Evolutionary conservation across 2,113 vertebrate genomes (phyloP).

Genomic region (Eretmochelys imbricata): DNA sequence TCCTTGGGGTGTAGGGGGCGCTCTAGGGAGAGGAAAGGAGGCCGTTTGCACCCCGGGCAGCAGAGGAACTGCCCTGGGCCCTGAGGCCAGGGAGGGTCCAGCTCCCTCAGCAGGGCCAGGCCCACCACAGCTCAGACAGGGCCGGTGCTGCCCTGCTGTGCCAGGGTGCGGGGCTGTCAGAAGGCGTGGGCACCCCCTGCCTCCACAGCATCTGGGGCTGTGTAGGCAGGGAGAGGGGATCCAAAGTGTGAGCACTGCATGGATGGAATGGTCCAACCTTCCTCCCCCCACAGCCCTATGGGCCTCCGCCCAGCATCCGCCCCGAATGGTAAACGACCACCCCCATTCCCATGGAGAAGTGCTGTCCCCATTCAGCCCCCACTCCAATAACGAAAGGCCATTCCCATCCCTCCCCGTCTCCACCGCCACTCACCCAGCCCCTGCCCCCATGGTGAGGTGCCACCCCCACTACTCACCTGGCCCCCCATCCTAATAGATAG

Average conservation of each 20-base stretch:
- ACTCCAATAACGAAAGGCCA: neutral
- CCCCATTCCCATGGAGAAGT: neutral
- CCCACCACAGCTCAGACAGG: no score
- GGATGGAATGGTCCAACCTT: neutral
- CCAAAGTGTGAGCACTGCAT: neutral
- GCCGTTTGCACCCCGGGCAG: neutral
- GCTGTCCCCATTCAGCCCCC: no score
- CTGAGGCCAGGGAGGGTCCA: neutral
- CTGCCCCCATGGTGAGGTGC: neutral
- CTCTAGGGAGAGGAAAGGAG: slow-evolving; percentile 76
- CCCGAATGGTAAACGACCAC: neutral
- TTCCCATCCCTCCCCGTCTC: neutral
- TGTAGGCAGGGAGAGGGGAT: neutral
- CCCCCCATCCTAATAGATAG: neutral
- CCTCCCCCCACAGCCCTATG: neutral
- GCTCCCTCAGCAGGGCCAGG: neutral
- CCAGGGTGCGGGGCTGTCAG: neutral
- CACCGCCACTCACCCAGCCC: no score
- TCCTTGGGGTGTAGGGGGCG: slow-evolving; percentile 95
- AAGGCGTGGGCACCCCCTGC: neutral
- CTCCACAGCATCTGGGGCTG: no score
- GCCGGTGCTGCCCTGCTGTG: neutral
- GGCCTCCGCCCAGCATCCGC: no score
- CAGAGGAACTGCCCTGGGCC: neutral
- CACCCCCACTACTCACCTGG: neutral